A percentile compares a stretch with the other conserved stretches of the same genome.
These are phyloP conservation scores for Cantharis nigra DNA, from an alignment of 2,888 invertebrate genomes.

Conservation along the genomic window DNA sequence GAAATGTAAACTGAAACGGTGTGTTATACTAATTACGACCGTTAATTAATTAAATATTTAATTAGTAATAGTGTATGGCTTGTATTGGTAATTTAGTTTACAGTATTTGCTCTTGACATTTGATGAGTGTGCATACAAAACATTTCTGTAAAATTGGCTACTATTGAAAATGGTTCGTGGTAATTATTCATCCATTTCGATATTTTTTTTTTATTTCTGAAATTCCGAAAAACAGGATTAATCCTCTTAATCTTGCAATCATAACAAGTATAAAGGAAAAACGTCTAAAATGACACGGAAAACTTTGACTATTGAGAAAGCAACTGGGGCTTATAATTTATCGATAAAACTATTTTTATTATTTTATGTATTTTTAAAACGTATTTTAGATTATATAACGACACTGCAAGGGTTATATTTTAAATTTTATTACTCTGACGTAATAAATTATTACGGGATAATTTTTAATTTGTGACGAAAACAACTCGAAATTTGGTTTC, in stretches of 20 bases:
- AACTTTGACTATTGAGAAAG: conserved; percentile 24
- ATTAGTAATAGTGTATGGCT: conserved; percentile 27
- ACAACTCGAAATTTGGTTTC: background rate
- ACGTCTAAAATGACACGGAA: background rate
- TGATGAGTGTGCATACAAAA: background rate
- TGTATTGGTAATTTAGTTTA: conserved; percentile 21
- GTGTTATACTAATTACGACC: conserved; percentile 26
- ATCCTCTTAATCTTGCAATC: background rate
- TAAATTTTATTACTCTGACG: conserved; percentile 22
- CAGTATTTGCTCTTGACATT: conserved; percentile 14
- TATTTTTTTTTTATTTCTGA: background rate
- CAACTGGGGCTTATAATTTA: conserved; percentile 19
- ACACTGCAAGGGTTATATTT: conserved; percentile 23
- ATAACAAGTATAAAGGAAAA: background rate
- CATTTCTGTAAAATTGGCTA: background rate
- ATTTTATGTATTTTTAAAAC: conserved; percentile 29
- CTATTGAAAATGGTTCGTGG: background rate
- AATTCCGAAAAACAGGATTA: background rate
- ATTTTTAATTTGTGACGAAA: conserved; percentile 10
- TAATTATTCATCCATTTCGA: background rate
- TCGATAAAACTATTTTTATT: conserved; percentile 16
- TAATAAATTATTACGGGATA: conserved; percentile 18
- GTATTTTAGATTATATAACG: conserved; percentile 18
- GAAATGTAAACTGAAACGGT: conserved; percentile 29
- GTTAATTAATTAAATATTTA: conserved; percentile 32